A percentile compares a stretch with the other conserved stretches of the same genome.
Evolutionary conservation across 2,888 invertebrate species (phyloP).

Genomic region (Diaperis boleti): DNA sequence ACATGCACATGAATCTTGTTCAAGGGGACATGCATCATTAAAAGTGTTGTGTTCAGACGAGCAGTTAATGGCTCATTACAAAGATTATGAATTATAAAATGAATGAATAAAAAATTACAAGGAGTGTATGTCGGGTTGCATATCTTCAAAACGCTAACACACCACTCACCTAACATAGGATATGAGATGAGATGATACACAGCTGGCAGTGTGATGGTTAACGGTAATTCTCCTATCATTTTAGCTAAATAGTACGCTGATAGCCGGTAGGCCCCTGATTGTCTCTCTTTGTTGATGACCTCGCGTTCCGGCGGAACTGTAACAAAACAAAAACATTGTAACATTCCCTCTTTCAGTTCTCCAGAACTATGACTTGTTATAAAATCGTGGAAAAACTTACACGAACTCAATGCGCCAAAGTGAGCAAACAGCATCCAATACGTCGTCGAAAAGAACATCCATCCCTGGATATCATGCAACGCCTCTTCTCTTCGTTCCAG

Average conservation of each 20-base stretch:
- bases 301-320: conserved; percentile 83
- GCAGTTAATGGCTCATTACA: too few relatives aligned
- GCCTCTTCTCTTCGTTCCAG: conserved; percentile 80
- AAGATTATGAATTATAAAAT: too few relatives aligned
- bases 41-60: too few relatives aligned
- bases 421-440: conserved; percentile 87
- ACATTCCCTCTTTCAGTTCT: too few relatives aligned
- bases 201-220: conserved; percentile 80
- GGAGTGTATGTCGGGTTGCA: too few relatives aligned
- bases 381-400: conserved; percentile 70
- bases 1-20: too few relatives aligned
- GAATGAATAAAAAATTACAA: too few relatives aligned
- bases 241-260: conserved; percentile 86
- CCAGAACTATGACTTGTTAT: too few relatives aligned
- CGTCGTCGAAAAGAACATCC: conserved; percentile 87
- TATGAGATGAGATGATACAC: conserved; percentile 83
- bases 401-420: conserved; percentile 83
- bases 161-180: conserved; percentile 74
- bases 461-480: conserved; percentile 82
- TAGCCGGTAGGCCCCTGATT: conserved; percentile 81
- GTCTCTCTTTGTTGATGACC: conserved; percentile 83
- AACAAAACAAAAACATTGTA: too few relatives aligned
- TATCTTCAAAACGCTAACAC: not conserved
- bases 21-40: too few relatives aligned
- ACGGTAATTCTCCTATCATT: conserved; percentile 83